Base-by-base conservation (phyloP, 2,888 invertebrate genomes). In the Drosophila cognata region DNA sequence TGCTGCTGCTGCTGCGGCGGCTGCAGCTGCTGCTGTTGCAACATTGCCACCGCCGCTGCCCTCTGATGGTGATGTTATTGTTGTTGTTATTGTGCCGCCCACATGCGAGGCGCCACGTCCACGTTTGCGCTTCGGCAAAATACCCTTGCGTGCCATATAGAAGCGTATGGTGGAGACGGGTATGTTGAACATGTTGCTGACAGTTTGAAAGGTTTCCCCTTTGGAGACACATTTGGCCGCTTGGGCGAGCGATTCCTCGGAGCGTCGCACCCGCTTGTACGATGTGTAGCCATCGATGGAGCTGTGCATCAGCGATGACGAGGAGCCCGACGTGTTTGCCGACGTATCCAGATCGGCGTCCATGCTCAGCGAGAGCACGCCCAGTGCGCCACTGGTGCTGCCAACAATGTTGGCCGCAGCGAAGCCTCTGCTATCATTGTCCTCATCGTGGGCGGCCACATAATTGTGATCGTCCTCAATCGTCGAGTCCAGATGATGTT, bases 81-180 rank as follows among this genome's bases (percentile, higher is more conserved):
- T 71, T 58, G 84, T 81, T 18, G 82, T 89, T 7, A 84, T 84
- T 36, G 84, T 84, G 66, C 57, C 67, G 64, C 89, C 89, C 5
- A 88, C 84, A 67, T 90, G 87, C 0, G 92, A 92, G 51, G 96
- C 95, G 64, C 95, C 96, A 38, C 97, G 95, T 0, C 97, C 97
- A 18, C 97, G 94, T 86, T 97, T 95, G 77, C 97, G 95, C 84
- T 95, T 94, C 50, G 97, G 97, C 74, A 97, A 92, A 62, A 97
- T 97, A 3, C 97, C 97, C 91, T 97, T 97, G 74, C 97, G 94
- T 21, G 97, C 97, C 97, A 97, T 97, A 93, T 97, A 97, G 93
- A 97, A 97, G 57, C 97, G 95, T 92, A 97, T 97, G 46, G 97
- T 97, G 36, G 97, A 97, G 79, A 97, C 97, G 70, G 97, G 97